Base-by-base conservation (phyloP, 2,113 vertebrate species). In the Sphyrna mokarran region DNA sequence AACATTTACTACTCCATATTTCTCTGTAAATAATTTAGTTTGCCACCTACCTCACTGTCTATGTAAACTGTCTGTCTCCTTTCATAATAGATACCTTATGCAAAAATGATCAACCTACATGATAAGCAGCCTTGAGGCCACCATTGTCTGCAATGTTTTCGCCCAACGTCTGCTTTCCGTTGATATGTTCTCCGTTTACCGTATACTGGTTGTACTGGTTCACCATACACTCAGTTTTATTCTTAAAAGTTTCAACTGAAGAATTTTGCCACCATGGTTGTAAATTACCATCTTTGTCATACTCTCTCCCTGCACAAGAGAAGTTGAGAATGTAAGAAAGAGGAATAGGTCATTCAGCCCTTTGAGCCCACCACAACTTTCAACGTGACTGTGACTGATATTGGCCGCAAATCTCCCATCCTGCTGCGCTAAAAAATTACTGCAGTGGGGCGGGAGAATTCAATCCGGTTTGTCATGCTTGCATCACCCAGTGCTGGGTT, bases 61-160 rank as follows among this genome's bases (percentile, higher is more conserved):
- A 10, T 29, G 61, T 90, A 54, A 90, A 10, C 26, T 58, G 29
- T 54, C 43, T 61, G 22, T 54, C 43, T 87, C 23, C 37, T 90
- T 61, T 90, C 86, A 13, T 14, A 61, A 90, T 26, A 26, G 11
- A 61, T 89, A 43, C 10, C 68, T 70, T 48, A 10, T 87, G 18
- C 29, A 26, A 63, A 91, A 91, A 63, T 37, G 4, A 94, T 37
- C 90, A 72, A 97, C 98, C 98, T 95, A 99, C 99, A 0, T 99
- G 97, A 96, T 99, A 99, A 10, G 99, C 99, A 1, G 99, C 99
- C 97, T 99, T 99, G 72, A 99, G 97, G 0, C 99, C 99, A 0
- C 99, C 99, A 0, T 99, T 99, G 97, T 99, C 99, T 0, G 99
- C 99, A 0, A 99, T 99, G 97, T 99, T 99, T 96, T 99, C 99